Base-by-base conservation (phyloP, 2,113 vertebrate genomes). In the Macquaria australasica region DNA sequence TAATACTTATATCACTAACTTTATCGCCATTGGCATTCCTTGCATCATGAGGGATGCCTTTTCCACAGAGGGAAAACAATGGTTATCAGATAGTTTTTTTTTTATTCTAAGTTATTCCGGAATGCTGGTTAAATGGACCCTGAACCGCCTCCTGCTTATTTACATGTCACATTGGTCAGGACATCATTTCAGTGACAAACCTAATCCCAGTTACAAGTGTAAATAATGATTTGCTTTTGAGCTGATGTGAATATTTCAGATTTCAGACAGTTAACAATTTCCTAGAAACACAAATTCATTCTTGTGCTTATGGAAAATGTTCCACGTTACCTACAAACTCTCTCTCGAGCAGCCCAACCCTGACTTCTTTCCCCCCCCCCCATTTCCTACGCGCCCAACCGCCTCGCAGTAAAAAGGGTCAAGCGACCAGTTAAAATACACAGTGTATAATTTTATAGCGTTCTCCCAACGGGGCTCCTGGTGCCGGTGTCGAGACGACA, bases 391-490 rank as follows among this genome's bases (percentile, higher is more conserved):
- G n/a, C 59, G 20, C 73, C 66, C 43, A 25, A 59, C 55, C 72
- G 15, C 73, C 64, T 83, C 12, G 74, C 80, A 77, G 73, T 88
- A 86, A 89, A 91, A 87, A 86, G 89, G 90, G 87, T 93, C 87
- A 93, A 92, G 76, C 81, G 79, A 82, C 77, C 90, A 87, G 88
- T 94, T 92, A 93, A 94, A 94, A 84, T 56, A 92, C 88, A 88
- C 83, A 91, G 87, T 91, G 89, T 92, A 93, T 92, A 91, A 87
- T 92, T 95, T 92, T 93, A 95, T 92, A 91, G 89, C 66, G 73
- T 80, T 87, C 88, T 83, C 86, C 88, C 82, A 64, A 83, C 72
- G 88, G 88, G 88, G 86, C 84, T 93, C 60, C 91, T 92, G 94
- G 89, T 92, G 94, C 91, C 90, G 82, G 89, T 85, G 93, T 87